Evolutionary conservation across 1,140 invertebrate species (phyloP).

Genomic region (Lucilia cuprina): DNA sequence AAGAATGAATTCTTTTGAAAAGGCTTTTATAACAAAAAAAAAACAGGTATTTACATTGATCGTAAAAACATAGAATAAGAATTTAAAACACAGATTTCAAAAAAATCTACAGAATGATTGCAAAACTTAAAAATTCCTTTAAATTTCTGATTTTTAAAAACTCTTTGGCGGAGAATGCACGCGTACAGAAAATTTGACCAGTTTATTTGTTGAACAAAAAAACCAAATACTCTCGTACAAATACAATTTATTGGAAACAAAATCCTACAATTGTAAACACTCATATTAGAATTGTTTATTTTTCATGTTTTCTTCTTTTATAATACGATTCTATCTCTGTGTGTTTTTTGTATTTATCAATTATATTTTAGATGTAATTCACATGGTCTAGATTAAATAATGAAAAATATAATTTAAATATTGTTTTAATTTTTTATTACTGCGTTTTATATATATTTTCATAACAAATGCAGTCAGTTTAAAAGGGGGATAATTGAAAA

Average conservation of each 20-base stretch:
- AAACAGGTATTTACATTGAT: too few species aligned
- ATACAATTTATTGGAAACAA: neutral
- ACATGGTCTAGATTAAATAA: neutral
- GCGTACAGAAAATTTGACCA: neutral
- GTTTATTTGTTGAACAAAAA: neutral
- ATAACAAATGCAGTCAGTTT: too few species aligned
- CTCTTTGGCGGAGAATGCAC: too few species aligned
- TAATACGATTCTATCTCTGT: neutral
- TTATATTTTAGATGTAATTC: neutral
- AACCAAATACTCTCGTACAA: neutral
- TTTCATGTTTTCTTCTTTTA: neutral
- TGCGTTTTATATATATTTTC: too few species aligned
- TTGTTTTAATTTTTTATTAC: too few species aligned
- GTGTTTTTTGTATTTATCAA: neutral
- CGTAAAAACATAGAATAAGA: too few species aligned
- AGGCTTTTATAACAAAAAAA: too few species aligned
- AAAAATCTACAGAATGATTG: too few species aligned
- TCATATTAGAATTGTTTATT: neutral
- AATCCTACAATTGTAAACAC: neutral
- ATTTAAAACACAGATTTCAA: too few species aligned
- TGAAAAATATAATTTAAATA: neutral
- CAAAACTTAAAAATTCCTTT: too few species aligned
- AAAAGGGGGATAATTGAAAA: too few species aligned
- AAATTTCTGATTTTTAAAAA: too few species aligned
- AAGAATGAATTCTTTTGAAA: neutral